Base-by-base conservation (phyloP, 2,797 vertebrate genomes). In the Propithecus perrieri region DNA sequence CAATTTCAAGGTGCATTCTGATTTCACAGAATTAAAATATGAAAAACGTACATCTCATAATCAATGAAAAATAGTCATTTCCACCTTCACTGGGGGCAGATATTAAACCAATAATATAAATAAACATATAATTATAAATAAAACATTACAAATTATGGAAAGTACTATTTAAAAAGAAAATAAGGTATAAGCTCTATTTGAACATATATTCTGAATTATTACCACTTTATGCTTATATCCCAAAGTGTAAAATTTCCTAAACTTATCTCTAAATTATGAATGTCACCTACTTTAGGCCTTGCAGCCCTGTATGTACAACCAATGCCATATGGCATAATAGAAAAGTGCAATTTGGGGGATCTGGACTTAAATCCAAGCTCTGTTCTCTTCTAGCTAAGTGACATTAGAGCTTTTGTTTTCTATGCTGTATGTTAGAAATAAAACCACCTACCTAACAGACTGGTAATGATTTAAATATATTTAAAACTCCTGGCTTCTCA, bases 241-340 rank as follows among this genome's bases (percentile, higher is more conserved):
- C 33, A 85, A 88, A 88, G 35, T 35, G 57, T 41, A 38, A 55
- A 55, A 41, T 38, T 65, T 78, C 61, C 87, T 74, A 33, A 91
- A 72, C 41, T 90, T 46, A 74, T 11, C 24, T 26, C 17, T 79
- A n/a, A 72, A 50, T 76, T 35, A 72, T 1, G 11, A 41, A 41
- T 69, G 46, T 81, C 11, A 6, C 35, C 50, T 63, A 43, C 46
- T 8, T 10, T 28, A 28, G 61, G 20, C 3, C 35, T 74, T n/a
- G n/a, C 30, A 55, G 48, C 4, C 90, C 71, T 61, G 1, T 33
- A 6, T 13, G 0, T 76, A 12, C 35, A 53, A 14, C 10, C 74
- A 11, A 57, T 0, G 5, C 20, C 38, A 14, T 0, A 1, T 4
- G 1, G 14, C 3, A 0, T 15, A 20, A 30, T 1, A 15, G 12